These are phyloP conservation scores for Eurois occulta DNA, from an alignment of 2,888 invertebrate species.

Conservation along the genomic window DNA sequence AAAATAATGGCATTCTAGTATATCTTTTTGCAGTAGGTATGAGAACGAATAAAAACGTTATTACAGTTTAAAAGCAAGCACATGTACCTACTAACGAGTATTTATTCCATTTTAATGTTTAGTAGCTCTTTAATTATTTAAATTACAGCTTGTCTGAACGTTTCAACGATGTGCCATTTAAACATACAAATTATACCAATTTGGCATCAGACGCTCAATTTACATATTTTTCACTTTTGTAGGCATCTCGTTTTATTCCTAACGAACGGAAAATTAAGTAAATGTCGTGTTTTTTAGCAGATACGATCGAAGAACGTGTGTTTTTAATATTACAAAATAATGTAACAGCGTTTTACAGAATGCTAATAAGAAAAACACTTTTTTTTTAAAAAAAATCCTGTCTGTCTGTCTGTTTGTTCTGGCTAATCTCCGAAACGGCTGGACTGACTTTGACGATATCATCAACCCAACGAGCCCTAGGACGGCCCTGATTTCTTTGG, in stretches of 20 bases:
- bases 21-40: constrained; percentile 2
- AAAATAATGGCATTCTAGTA: not conserved
- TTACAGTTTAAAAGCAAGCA: constrained; percentile 32
- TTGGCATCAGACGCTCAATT: constrained; percentile 42
- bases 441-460: too few relatives aligned
- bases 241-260: constrained; percentile 9
- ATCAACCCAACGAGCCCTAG: too few relatives aligned
- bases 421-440: too few relatives aligned
- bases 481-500: too few relatives aligned
- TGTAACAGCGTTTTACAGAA: too few relatives aligned
- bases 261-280: not conserved
- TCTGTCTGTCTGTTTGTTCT: too few relatives aligned
- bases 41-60: constrained; percentile 10
- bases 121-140: constrained; percentile 43
- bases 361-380: too few relatives aligned
- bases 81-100: constrained; percentile 33
- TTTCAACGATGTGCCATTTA: constrained; percentile 45
- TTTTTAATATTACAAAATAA: too few relatives aligned
- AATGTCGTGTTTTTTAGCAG: constrained; percentile 7
- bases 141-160: constrained; percentile 36
- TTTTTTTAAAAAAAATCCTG: too few relatives aligned
- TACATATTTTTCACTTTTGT: constrained; percentile 40
- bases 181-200: constrained; percentile 53
- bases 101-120: constrained; percentile 39
- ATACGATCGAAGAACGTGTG: not conserved